Conservation (phyloP, 2,113 vertebrate species). For the Microcebus jonahi region DNA sequence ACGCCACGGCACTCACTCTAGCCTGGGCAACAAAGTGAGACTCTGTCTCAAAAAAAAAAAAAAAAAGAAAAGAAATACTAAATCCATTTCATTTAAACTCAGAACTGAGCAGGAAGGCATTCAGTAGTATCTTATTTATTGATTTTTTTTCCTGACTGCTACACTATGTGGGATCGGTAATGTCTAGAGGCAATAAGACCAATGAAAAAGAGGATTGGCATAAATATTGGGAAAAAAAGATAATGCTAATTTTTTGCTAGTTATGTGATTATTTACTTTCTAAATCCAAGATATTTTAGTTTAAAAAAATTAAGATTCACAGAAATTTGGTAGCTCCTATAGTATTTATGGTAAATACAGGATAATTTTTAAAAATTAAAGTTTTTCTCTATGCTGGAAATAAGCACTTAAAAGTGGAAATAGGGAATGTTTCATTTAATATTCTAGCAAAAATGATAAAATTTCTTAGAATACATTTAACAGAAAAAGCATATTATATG, state of each 20-base stretch:
- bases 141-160: no score
- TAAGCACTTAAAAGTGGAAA: neutral
- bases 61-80: no score
- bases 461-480: constrained; percentile 14
- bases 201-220: neutral
- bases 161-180: neutral
- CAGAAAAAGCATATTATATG: neutral
- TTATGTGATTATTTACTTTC: neutral
- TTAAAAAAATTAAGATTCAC: neutral
- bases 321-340: neutral
- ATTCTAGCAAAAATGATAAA: neutral
- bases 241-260: neutral
- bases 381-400: neutral
- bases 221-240: neutral
- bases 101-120: neutral
- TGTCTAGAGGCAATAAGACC: neutral
- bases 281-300: neutral
- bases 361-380: neutral
- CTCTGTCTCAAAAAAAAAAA: no score
- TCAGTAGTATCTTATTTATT: neutral
- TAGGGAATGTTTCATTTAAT: neutral
- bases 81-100: neutral
- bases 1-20: no score
- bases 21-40: no score
- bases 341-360: neutral